Conservation (phyloP, 2,888 invertebrate genomes). For the Lepidonotus clava region DNA sequence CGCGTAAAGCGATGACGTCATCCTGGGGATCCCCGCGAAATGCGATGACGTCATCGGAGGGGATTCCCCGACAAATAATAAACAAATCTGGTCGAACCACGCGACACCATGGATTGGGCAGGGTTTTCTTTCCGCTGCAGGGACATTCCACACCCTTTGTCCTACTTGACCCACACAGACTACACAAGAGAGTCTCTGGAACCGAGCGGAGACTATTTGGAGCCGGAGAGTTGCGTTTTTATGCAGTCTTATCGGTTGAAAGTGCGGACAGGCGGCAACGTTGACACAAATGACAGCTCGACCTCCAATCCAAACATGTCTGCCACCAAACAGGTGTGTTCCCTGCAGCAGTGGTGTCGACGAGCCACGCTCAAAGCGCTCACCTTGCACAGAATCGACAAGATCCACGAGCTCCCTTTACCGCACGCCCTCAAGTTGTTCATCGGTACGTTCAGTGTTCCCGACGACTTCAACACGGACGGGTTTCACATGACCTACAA, state of each 20-base stretch:
- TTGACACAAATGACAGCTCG: constrained; percentile 54
- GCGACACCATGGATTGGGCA: constrained; percentile 55
- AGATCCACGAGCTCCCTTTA: constrained; percentile 68
- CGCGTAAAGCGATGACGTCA: too few species aligned
- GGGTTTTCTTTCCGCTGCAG: constrained; percentile 53
- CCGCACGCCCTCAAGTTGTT: constrained; percentile 70
- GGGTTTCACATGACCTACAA: constrained; percentile 72
- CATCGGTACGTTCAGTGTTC: constrained; percentile 71
- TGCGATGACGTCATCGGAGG: constrained; percentile 43
- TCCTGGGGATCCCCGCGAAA: too few species aligned
- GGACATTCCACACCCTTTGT: constrained; percentile 46
- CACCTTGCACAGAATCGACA: constrained; percentile 68
- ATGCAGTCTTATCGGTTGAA: constrained; percentile 54
- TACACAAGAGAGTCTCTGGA: constrained; percentile 46
- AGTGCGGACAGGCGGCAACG: constrained; percentile 53
- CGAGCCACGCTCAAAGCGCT: constrained; percentile 68
- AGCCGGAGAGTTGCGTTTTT: constrained; percentile 48
- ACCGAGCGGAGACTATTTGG: constrained; percentile 44
- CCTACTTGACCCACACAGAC: constrained; percentile 38
- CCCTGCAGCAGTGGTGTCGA: constrained; percentile 72
- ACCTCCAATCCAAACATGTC: constrained; percentile 54
- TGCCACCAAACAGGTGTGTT: constrained; percentile 54
- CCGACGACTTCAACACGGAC: constrained; percentile 73
- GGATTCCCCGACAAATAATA: constrained; percentile 53
- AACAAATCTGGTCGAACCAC: constrained; percentile 55